These are phyloP conservation scores for Automeris io DNA, from an alignment of 2,888 invertebrate species.

Conservation along the genomic window DNA sequence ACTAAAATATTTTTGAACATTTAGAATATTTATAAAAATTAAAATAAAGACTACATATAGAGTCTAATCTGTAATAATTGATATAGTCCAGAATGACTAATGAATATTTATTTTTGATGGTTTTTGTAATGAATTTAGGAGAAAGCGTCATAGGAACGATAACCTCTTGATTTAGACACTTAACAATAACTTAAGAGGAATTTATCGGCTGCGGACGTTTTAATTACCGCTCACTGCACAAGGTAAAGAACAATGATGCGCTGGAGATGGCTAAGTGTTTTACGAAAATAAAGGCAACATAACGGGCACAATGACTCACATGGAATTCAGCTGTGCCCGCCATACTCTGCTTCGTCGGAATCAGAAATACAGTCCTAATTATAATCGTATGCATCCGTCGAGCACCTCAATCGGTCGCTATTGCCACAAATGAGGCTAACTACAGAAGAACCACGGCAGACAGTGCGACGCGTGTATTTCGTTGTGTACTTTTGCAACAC, in stretches of 20 bases:
- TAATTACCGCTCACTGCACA: slow-evolving; percentile 32
- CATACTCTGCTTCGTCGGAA: slow-evolving; percentile 72
- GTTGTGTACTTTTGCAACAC: slow-evolving; percentile 9
- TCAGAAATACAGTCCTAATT: slow-evolving; percentile 78
- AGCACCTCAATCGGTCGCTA: slow-evolving; percentile 68
- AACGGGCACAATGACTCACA: slow-evolving; percentile 76
- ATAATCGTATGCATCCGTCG: slow-evolving; percentile 76
- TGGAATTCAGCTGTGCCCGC: slow-evolving; percentile 72
- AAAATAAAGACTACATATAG: no score
- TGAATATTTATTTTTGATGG: no score
- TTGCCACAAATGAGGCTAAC: slow-evolving; percentile 29
- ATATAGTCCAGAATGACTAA: no score
- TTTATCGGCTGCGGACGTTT: slow-evolving; percentile 14
- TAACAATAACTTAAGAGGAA: slow-evolving; percentile 8
- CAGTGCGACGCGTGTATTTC: slow-evolving; percentile 19
- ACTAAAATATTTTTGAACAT: no score
- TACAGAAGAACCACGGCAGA: slow-evolving; percentile 16
- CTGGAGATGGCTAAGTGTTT: slow-evolving; percentile 66
- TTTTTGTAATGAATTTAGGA: no score
- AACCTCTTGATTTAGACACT: slow-evolving; percentile 2
- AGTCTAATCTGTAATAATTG: no score
- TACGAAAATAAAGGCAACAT: slow-evolving; percentile 74
- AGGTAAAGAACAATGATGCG: slow-evolving; percentile 63
- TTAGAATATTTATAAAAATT: no score
- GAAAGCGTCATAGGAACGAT: background rate